phyloP scores from a whole-genome alignment of 2,113 vertebrate genomes.

The Typhlomys cinereus region DNA sequence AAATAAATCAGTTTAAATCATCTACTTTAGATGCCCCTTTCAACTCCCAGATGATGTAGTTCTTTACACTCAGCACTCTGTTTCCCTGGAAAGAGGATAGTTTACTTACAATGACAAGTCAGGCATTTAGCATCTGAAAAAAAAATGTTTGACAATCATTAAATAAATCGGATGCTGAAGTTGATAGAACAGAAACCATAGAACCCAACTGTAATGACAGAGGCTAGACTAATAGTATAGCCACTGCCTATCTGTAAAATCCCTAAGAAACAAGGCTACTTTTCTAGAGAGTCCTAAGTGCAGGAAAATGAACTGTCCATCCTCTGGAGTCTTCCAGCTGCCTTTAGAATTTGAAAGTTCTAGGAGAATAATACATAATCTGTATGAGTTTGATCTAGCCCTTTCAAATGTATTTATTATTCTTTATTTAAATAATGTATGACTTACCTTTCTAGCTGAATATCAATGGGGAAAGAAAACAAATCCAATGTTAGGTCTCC shows the following conservation, averaged over 20 bases:
- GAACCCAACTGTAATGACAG: neutral
- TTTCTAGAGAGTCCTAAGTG: conserved; percentile 50
- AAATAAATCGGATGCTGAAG: neutral
- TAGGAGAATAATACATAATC: conserved; percentile 76
- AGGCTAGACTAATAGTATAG: neutral
- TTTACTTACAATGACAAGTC: neutral
- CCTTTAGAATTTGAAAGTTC: conserved; percentile 71
- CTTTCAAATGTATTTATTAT: conserved; percentile 74
- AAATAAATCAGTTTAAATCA: neutral
- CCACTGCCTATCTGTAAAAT: neutral
- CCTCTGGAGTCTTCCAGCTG: conserved; percentile 55
- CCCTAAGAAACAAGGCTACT: conserved; percentile 55
- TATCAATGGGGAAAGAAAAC: conserved; percentile 73
- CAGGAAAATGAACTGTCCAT: conserved; percentile 58
- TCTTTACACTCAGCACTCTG: neutral
- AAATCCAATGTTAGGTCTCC: conserved; percentile 63
- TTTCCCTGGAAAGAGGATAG: neutral
- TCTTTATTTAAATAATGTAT: conserved; percentile 77
- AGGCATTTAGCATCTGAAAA: neutral
- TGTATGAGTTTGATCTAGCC: conserved; percentile 72
- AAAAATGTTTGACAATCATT: conserved; percentile 11
- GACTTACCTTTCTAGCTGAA: conserved; percentile 60
- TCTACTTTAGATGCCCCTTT: neutral
- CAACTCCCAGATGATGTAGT: neutral
- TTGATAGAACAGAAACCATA: conserved; percentile 19